A percentile compares a stretch with the other conserved stretches of the same genome.
Evolutionary conservation across 2,888 invertebrate species (phyloP).

Genomic region (Dryocosmus kuriphilus): DNA sequence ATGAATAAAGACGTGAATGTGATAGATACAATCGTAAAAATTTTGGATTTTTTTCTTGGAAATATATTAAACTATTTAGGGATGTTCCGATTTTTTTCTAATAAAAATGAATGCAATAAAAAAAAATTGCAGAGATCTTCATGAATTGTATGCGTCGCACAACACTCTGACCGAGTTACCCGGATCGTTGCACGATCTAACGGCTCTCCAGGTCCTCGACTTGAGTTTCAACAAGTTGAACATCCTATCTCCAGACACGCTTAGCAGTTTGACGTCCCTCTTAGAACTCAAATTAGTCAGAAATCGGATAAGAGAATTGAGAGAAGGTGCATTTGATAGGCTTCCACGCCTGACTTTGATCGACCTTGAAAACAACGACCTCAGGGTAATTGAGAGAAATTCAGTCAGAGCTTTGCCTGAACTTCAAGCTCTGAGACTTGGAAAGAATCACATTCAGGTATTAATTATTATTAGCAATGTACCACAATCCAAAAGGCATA

Average conservation of each 20-base stretch:
- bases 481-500: not conserved
- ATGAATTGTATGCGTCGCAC: slow-evolving; percentile 87
- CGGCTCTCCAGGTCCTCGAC: slow-evolving; percentile 85
- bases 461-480: slow-evolving; percentile 2
- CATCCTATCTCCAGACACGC: slow-evolving; percentile 83
- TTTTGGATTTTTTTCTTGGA: too few relatives aligned
- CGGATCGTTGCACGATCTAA: slow-evolving; percentile 83
- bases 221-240: slow-evolving; percentile 88
- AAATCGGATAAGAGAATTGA: slow-evolving; percentile 86
- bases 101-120: slow-evolving; percentile 25
- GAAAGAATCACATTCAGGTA: slow-evolving; percentile 86
- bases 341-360: slow-evolving; percentile 85
- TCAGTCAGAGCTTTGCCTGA: slow-evolving; percentile 85
- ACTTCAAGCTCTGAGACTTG: slow-evolving; percentile 83
- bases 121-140: slow-evolving; percentile 81
- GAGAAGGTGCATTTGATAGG: slow-evolving; percentile 85
- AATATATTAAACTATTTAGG: too few relatives aligned
- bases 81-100: not conserved
- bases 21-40: too few relatives aligned
- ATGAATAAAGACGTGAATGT: too few relatives aligned
- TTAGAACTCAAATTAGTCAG: slow-evolving; percentile 86
- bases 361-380: slow-evolving; percentile 89
- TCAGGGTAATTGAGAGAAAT: slow-evolving; percentile 86
- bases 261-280: slow-evolving; percentile 85
- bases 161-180: slow-evolving; percentile 88